A percentile compares a stretch with the other conserved stretches of the same genome.
Conservation (phyloP, 1,140 invertebrate species). For the Gryon sp. region DNA sequence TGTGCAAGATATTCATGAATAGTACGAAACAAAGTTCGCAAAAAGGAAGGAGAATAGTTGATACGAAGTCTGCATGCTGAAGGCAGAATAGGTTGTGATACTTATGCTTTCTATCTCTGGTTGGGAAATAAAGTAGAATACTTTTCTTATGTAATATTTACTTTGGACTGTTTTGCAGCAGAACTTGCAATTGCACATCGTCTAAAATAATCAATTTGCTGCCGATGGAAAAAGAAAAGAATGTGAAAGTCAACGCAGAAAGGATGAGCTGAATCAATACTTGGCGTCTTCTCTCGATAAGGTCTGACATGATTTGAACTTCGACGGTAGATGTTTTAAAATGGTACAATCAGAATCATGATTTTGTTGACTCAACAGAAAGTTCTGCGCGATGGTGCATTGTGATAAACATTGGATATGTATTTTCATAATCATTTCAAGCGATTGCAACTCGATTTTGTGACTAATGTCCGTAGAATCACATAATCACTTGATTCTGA, state of each 20-base stretch:
- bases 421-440: conserved; percentile 27
- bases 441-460: conserved; percentile 16
- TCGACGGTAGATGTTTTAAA: conserved; percentile 61
- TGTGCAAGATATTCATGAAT: conserved; percentile 58
- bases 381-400: conserved; percentile 17
- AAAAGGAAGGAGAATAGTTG: conserved; percentile 45
- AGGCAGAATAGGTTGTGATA: conserved; percentile 53
- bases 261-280: conserved; percentile 63
- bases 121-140: conserved; percentile 62
- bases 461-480: conserved; percentile 4
- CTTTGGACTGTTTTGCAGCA: conserved; percentile 60
- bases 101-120: conserved; percentile 58
- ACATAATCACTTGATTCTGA: conserved; percentile 10
- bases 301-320: conserved; percentile 61
- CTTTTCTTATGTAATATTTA: conserved; percentile 62
- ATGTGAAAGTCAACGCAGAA: conserved; percentile 53
- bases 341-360: conserved; percentile 54
- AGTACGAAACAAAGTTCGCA: conserved; percentile 53
- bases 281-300: conserved; percentile 60
- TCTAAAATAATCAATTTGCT: conserved; percentile 65
- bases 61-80: conserved; percentile 42
- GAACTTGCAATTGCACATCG: conserved; percentile 62
- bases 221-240: conserved; percentile 39
- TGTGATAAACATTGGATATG: conserved; percentile 45
- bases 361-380: conserved; percentile 59